Percentiles rank a stretch among this genome's conserved stretches.
Evolutionary conservation across 1,140 invertebrate genomes (phyloP).

Genomic region (Notospermus geniculatus): DNA sequence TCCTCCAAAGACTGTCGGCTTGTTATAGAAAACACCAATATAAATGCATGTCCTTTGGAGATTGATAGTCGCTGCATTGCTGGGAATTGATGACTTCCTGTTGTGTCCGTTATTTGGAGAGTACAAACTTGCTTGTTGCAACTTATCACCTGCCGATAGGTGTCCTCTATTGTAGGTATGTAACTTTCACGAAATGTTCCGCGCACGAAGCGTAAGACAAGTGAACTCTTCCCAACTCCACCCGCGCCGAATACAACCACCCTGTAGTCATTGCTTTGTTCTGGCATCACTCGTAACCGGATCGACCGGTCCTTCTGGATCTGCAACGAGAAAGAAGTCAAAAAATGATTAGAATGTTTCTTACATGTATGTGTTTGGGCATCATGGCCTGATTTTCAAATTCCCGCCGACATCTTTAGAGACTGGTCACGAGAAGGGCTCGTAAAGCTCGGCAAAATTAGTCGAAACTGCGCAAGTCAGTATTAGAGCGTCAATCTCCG

Average conservation of each 20-base stretch:
- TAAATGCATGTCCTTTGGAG: conserved; percentile 76
- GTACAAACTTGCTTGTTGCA: conserved; percentile 99
- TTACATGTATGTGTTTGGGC: too few relatives aligned
- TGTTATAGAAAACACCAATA: conserved; percentile 60
- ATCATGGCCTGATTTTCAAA: too few relatives aligned
- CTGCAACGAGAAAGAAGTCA: too few relatives aligned
- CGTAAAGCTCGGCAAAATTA: too few relatives aligned
- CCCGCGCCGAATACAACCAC: conserved; percentile 92
- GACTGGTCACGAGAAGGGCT: too few relatives aligned
- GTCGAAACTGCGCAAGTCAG: too few relatives aligned
- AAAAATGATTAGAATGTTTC: too few relatives aligned
- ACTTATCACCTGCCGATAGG: conserved; percentile 97
- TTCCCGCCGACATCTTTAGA: too few relatives aligned
- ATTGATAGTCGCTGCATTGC: conserved; percentile 99
- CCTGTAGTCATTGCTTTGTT: conserved; percentile 98
- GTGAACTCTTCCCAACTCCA: conserved; percentile 77
- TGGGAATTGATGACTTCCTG: conserved; percentile 97
- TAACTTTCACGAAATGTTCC: conserved; percentile 97
- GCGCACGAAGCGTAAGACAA: conserved; percentile 95
- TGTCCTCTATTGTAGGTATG: conserved; percentile 99
- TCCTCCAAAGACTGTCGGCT: conserved; percentile 90
- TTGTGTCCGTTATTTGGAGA: conserved; percentile 97
- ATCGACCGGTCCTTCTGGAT: too few relatives aligned
- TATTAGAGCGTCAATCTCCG: too few relatives aligned
- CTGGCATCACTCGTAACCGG: conserved; percentile 61